Evolutionary conservation across 2,888 invertebrate species (phyloP).

Genomic region (Halocaridina rubra): DNA sequence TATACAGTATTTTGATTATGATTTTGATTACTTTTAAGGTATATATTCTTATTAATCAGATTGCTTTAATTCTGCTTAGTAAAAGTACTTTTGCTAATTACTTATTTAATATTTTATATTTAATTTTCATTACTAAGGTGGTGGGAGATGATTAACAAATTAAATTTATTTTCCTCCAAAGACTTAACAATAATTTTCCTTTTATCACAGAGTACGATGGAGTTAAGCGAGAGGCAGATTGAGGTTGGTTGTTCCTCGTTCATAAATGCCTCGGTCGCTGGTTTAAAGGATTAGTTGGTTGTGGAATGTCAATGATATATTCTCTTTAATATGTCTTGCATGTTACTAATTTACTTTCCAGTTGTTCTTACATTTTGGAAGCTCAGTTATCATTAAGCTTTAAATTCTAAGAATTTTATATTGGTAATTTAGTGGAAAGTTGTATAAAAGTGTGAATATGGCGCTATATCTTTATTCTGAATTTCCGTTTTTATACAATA

Average conservation of each 20-base stretch:
- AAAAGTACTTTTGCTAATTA: no score
- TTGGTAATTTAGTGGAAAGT: no score
- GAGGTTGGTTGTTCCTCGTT: constrained; percentile 62
- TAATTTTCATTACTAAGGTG: constrained; percentile 14
- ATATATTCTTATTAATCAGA: no score
- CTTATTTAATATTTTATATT: no score
- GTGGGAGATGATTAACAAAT: background rate
- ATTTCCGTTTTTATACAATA: no score
- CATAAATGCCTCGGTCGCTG: constrained; percentile 15
- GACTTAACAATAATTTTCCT: constrained; percentile 42
- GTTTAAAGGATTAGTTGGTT: background rate
- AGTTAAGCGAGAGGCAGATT: constrained; percentile 62
- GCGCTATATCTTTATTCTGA: no score
- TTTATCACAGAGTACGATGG: constrained; percentile 62
- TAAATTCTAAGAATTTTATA: no score
- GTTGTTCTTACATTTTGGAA: background rate
- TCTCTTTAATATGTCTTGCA: background rate
- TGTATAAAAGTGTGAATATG: no score
- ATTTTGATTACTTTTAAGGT: no score
- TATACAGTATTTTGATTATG: no score
- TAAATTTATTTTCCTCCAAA: background rate
- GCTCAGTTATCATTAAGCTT: background rate
- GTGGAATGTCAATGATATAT: background rate
- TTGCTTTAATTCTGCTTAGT: no score
- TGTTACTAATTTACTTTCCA: background rate